Evolutionary conservation across 1,140 invertebrate species (phyloP), one percentile per base, ranked within the genome.

Genomic region (Pollicipes pollicipes): DNA sequence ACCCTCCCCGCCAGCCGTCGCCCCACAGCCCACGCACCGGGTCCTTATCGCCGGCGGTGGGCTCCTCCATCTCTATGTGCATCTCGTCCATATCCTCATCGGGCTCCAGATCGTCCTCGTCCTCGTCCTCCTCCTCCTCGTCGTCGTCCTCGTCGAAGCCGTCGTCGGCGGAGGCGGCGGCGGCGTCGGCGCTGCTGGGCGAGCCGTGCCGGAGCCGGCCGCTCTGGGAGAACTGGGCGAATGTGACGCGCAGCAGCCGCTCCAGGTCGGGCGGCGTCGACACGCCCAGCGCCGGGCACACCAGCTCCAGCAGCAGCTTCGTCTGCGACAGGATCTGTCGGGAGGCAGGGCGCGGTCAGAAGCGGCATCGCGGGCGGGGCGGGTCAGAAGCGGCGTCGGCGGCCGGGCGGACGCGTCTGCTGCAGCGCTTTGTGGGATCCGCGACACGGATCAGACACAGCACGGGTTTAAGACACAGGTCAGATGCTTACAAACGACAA

Each of bases 41-140:
- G 68, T 73, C 74, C 68, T 76, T 73, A 64, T 75, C 73, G 29
- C 69, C 66, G 24, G 72, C 71, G 63, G 76, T 76, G 26, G 84
- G 90, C 76, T 95, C 93, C 71, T 96, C 94, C 90, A 97, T 93
- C 79, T 97, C 94, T 77, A 97, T 86, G 76, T 93, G 93, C 75
- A 95, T 89, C 69, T 90, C 88, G 58, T 89, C 89, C 70, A 88
- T 88, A 70, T 90, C 86, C 28, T 88, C 88, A 35, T 77, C 79
- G 24, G 79, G 80, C 74, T 88, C 89, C 77, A 85, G 85, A 74
- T 92, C 89, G 76, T 90, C 89, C 32, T 89, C 88, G 73, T 90
- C 88, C 71, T 90, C 86, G 66, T 79, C 78, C 68, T 76, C 77
- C 69, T 76, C 76, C 45, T 78, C 79, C 69, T 76, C 76, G 45